Base-by-base conservation (phyloP, 2,797 vertebrate species). In the Hydrophis major region DNA sequence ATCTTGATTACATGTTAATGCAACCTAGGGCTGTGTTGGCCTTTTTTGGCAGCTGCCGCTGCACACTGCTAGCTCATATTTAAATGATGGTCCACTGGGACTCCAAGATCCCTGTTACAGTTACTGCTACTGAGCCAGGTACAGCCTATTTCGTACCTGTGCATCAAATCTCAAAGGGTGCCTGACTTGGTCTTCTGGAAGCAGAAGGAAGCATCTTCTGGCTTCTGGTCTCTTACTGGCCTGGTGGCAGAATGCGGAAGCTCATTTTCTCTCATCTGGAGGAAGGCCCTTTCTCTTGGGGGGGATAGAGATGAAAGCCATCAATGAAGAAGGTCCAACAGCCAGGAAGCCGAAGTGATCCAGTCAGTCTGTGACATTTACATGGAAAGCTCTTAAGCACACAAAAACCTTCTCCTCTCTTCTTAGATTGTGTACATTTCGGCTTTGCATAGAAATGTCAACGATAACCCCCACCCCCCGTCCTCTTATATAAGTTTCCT, bases 311-410 rank as follows among this genome's bases (percentile, higher is more conserved):
- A 86, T 22, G 20, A 37, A 56, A 28, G 63, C 28, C 8, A 42
- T 42, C 53, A n/a, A 87, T 50, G 32, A 18, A 27, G 55, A 27
- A 3, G 4, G 5, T 32, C 59, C 60, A 69, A 86, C 27, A 28
- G 53, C n/a, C 16, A 47, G 60, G 78, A 87, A 74, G 56, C 37
- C 1, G 12, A 50, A 74, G 83, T 16, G 53, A 59, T 47, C 60
- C 12, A 22, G 22, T 87, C 32, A 83, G 66, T 53, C 83, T 90
- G 60, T 74, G 92, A 74, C 37, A 90, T 90, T 93, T 90, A 89
- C 12, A 59, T 69, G 61, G 10, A 93, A 90, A 93, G 78, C 60
- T 57, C 57, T 69, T 87, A 69, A 14, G 60, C 32, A 66, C 55
- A 89, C 74, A 86, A 86, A 57, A 55, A 83, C 11, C 2, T 50